Percentiles rank a stretch among this genome's conserved stretches.
phyloP scores from a whole-genome alignment of 2,888 invertebrate genomes.

The Drosophila sordidula region DNA sequence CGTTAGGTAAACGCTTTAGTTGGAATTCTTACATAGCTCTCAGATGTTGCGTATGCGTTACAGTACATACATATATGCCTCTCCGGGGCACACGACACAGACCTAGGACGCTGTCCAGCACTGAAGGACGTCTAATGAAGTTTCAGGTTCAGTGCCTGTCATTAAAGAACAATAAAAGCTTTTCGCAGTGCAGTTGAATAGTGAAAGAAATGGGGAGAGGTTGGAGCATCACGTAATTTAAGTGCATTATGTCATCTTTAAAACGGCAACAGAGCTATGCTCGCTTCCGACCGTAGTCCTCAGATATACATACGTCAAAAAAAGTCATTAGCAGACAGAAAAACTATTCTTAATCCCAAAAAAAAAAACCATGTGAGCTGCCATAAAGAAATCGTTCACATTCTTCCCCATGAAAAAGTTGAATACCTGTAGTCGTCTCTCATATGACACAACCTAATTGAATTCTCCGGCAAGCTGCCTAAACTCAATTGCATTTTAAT shows the following conservation, averaged over 20 bases:
- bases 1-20: background rate
- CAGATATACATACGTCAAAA: background rate
- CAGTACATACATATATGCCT: background rate
- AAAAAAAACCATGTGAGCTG: background rate
- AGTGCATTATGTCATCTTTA: constrained; percentile 32
- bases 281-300: too few species aligned
- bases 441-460: constrained; percentile 28
- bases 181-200: constrained; percentile 3
- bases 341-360: background rate
- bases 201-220: background rate
- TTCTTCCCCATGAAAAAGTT: background rate
- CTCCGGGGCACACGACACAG: too few species aligned
- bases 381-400: constrained; percentile 11
- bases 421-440: background rate
- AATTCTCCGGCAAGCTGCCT: constrained; percentile 24
- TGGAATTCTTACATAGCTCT: background rate
- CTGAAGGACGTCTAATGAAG: background rate
- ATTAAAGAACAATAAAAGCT: too few species aligned
- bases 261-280: constrained; percentile 15
- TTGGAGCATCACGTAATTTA: constrained; percentile 22
- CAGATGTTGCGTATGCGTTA: constrained; percentile 7
- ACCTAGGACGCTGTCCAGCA: too few species aligned
- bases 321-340: constrained; percentile 27
- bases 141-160: too few species aligned
- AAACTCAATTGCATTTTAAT: constrained; percentile 38